Evolutionary conservation across 2,113 vertebrate species (phyloP), one percentile per base, ranked within the genome.

Genomic region (Baryphthengus martii): DNA sequence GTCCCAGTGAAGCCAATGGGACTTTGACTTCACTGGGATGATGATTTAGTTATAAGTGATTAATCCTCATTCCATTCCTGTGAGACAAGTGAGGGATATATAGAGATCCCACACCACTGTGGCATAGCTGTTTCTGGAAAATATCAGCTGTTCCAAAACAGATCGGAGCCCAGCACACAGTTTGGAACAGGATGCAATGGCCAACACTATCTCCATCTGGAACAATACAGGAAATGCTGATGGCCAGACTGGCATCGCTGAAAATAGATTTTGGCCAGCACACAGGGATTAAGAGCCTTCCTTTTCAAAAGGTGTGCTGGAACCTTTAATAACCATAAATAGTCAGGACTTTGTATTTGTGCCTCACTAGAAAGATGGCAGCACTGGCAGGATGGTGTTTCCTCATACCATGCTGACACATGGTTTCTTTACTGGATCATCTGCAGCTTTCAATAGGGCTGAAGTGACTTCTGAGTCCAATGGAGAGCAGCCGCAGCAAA

Each of bases 221-320:
- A 96, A 96, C 65, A 93, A 95, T 71, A 96, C 44, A 81, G 76
- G 68, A 95, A 93, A 94, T 68, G 56, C 90, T 94, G 90, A 93
- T 62, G 86, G 80, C 72, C 71, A 44, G 67, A 93, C 37, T 78
- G 85, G 90, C 87, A 90, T 37, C 25, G 44, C 83, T 70, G 61
- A 86, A 94, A 96, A 96, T 96, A 97, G 92, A 81, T 56, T 94
- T 65, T 96, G 96, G 85, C 90, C 73, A 53, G 56, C 68, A 84
- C 18, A 56, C 19, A 49, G 24, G 61, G 79, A 94, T 96, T 94
- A 96, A 94, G 88, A 94, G 93, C 44, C 39, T 67, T 63, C 72
- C 76, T 90, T 90, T 96, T 78, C 79, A 92, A 90, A 96, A 96
- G 95, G 83, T 96, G 90, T 0, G 0, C 68, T 84, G 65, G 44